Evolutionary conservation across 2,113 vertebrate species (phyloP), one percentile per base, ranked within the genome.

Genomic region (Mirza zaza): DNA sequence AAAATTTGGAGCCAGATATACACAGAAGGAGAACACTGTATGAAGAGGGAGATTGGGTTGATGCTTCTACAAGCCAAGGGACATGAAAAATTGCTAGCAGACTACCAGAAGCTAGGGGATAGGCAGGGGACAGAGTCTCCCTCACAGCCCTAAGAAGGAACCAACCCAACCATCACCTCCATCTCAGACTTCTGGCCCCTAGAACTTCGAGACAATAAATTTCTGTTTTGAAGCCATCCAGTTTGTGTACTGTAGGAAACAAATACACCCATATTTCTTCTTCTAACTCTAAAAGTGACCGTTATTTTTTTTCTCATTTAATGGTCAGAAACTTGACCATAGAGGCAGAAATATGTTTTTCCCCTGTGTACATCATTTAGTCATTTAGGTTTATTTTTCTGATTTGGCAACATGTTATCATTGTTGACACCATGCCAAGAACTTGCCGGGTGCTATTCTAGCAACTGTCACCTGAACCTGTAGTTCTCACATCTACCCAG

Each of bases 321-420:
- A n/a, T 71, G 7, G 75, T 79, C 48, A 71, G n/a, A 32, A 71
- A 55, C 48, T 5, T 55, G n/a, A 25, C 23, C 18, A 7, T 8
- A 15, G 23, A 67, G 85, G 23, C 83, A 94, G 50, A 84, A 48
- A n/a, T 34, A 3, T 52, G 42, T 14, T 14, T 67, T n/a, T 20
- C 48, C 15, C 15, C 2, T 20, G 36, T 50, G 8, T 7, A 32
- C 29, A 3, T 27, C 6, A 23, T 65, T 83, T n/a, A 34, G 71
- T 70, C 57, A n/a, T 21, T 80, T 29, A 36, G 42, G 12, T 39
- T 90, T 68, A 76, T 94, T 97, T 94, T 87, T 34, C 81, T 65
- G 76, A 80, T 76, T 25, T 0, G 11, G 39, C 2, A 23, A 20
- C 55, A 18, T 29, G 55, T 23, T 48, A n/a, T 86, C 73, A 50